Evolutionary conservation across 2,797 vertebrate genomes (phyloP).

Genomic region (Pantherophis alleghaniensis): DNA sequence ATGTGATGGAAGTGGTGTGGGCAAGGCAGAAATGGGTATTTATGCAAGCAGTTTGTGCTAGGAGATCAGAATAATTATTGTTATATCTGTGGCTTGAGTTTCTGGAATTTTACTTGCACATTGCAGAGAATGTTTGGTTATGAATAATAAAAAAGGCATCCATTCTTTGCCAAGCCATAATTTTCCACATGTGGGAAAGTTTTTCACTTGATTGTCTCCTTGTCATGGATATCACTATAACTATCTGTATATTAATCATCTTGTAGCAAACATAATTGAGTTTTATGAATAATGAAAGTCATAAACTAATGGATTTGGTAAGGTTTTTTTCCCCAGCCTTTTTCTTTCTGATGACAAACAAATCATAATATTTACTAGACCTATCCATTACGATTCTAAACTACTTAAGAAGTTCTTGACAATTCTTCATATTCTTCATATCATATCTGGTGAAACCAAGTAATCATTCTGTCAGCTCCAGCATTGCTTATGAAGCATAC

Average conservation of each 20-base stretch:
- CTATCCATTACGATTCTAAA: constrained; percentile 39
- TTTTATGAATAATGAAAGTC: constrained; percentile 19
- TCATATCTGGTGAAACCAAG: constrained; percentile 8
- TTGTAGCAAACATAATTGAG: not conserved
- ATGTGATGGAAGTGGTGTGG: not conserved
- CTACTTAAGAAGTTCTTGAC: constrained; percentile 26
- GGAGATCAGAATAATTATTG: not conserved
- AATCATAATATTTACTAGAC: constrained; percentile 32
- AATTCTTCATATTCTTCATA: constrained; percentile 12
- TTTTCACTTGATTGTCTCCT: not conserved
- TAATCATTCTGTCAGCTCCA: constrained; percentile 14
- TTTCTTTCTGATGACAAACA: constrained; percentile 22
- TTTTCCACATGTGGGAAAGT: not conserved
- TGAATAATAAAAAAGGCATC: not conserved
- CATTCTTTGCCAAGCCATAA: not conserved
- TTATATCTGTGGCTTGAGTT: not conserved
- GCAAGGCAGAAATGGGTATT: not conserved
- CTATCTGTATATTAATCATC: not conserved
- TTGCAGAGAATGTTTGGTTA: not conserved
- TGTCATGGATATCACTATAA: not conserved
- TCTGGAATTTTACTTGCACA: not conserved
- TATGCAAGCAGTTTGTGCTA: not conserved
- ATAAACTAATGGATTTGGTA: constrained; percentile 17
- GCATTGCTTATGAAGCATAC: constrained; percentile 7
- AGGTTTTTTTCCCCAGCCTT: not conserved